Evolutionary conservation across 2,888 invertebrate species (phyloP).

Genomic region (Pseudanteris insignis): DNA sequence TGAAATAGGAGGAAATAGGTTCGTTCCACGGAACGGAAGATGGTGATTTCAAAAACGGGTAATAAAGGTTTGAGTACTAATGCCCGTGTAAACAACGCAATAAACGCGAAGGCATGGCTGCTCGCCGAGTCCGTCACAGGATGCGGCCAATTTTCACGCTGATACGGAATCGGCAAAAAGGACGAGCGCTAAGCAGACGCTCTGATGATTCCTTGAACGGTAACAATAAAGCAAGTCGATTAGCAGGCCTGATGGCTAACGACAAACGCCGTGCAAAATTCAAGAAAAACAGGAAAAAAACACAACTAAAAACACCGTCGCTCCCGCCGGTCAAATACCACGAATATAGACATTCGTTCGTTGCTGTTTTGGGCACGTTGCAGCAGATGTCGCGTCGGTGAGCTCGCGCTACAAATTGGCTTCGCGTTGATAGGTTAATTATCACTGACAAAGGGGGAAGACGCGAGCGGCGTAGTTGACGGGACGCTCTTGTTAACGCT

Average conservation of each 20-base stretch:
- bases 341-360: constrained; percentile 28
- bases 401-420: too few species aligned
- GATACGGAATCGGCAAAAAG: constrained; percentile 47
- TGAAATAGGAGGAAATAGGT: not conserved
- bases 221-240: constrained; percentile 44
- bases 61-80: constrained; percentile 29
- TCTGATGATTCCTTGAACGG: constrained; percentile 46
- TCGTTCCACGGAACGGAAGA: not conserved
- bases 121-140: constrained; percentile 41
- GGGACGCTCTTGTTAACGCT: constrained; percentile 14
- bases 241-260: constrained; percentile 26
- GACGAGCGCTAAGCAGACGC: constrained; percentile 37
- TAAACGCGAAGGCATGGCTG: constrained; percentile 39
- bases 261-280: constrained; percentile 33
- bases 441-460: constrained; percentile 18
- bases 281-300: constrained; percentile 28
- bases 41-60: constrained; percentile 15
- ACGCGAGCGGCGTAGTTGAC: constrained; percentile 12
- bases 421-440: constrained; percentile 28
- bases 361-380: too few species aligned
- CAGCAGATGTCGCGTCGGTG: too few species aligned
- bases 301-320: constrained; percentile 19
- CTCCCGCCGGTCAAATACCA: constrained; percentile 27
- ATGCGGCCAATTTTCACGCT: constrained; percentile 51
- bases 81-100: constrained; percentile 33